A percentile compares a stretch with the other conserved stretches of the same genome.
Evolutionary conservation across 2,113 vertebrate species (phyloP).

Genomic region (Calyptomena viridis): DNA sequence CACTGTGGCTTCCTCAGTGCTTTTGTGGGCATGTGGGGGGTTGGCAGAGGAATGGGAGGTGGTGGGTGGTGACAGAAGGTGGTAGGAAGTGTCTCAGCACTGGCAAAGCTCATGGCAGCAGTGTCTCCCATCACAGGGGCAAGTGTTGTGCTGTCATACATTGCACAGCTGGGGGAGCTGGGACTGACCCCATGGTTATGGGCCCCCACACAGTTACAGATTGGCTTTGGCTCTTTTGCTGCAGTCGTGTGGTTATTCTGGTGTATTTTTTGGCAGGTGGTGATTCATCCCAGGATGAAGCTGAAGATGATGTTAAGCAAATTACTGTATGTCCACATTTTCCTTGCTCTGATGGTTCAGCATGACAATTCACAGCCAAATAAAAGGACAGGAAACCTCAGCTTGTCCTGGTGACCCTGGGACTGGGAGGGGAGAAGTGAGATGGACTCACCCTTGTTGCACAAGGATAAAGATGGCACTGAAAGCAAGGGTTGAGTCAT

Average conservation of each 20-base stretch:
- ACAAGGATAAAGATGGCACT: background rate
- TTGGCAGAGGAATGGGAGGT: background rate
- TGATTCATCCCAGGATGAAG: conserved; percentile 97
- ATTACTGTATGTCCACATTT: conserved; percentile 84
- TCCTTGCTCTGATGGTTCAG: background rate
- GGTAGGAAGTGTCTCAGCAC: background rate
- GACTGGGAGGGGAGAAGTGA: background rate
- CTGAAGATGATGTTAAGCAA: conserved; percentile 93
- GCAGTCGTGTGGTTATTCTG: background rate
- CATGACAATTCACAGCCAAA: background rate
- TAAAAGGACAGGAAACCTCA: background rate
- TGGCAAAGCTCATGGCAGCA: background rate
- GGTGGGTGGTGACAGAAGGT: background rate
- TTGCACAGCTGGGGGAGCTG: background rate
- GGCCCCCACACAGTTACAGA: background rate
- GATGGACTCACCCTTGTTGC: background rate
- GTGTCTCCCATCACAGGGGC: background rate
- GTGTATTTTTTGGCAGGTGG: conserved; percentile 76
- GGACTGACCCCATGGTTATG: no score
- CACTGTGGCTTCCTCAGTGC: background rate
- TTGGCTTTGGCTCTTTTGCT: background rate
- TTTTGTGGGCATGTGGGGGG: background rate
- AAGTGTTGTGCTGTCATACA: background rate
- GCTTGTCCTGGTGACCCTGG: background rate
- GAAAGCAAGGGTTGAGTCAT: background rate